Conservation (phyloP, 2,797 vertebrate genomes). For the Halcyon leucocephala region DNA sequence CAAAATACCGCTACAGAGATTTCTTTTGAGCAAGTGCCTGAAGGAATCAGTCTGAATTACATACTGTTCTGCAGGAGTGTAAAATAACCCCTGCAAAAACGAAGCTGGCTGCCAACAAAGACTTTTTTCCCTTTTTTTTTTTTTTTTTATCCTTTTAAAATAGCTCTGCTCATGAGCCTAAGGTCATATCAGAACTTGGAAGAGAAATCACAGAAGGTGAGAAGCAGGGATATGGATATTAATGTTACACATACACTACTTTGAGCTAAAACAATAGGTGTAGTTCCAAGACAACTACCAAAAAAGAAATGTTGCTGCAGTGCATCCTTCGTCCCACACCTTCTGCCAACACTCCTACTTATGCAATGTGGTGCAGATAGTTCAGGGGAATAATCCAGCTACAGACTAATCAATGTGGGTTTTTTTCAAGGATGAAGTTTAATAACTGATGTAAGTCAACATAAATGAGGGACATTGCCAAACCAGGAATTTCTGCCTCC, state of each 20-base stretch:
- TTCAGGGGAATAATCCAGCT: conserved; percentile 11
- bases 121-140: background rate
- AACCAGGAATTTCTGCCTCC: background rate
- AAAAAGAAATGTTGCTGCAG: background rate
- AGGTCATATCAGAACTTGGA: background rate
- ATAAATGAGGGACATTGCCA: background rate
- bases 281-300: background rate
- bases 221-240: background rate
- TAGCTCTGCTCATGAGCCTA: conserved; percentile 6
- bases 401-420: background rate
- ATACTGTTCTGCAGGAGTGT: conserved; percentile 27
- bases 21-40: conserved; percentile 33
- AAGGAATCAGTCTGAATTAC: conserved; percentile 28
- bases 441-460: conserved; percentile 9
- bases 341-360: background rate
- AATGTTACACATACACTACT: background rate
- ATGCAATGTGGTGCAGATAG: background rate
- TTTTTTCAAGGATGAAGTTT: background rate
- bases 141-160: background rate
- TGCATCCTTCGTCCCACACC: background rate
- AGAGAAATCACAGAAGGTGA: background rate
- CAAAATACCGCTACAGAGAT: background rate
- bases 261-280: background rate
- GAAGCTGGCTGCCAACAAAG: background rate
- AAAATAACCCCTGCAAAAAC: conserved; percentile 35